Evolutionary conservation across 2,113 vertebrate genomes (phyloP).

Genomic region (Mus spicilegus): DNA sequence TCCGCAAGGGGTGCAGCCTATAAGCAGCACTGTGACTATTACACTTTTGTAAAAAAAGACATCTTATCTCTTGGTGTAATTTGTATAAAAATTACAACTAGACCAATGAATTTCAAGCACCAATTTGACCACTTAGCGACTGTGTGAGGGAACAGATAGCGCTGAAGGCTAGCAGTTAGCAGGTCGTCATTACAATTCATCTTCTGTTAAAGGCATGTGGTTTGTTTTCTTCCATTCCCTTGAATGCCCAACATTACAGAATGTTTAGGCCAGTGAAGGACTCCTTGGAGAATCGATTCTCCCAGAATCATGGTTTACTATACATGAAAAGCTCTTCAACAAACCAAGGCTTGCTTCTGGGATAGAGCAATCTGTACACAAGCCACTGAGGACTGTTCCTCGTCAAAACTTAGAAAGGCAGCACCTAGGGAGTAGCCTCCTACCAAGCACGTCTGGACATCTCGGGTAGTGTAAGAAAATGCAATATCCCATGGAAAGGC

Average conservation of each 20-base stretch:
- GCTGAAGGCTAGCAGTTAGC: conserved; percentile 81
- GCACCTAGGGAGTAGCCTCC: conserved; percentile 69
- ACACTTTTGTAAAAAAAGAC: conserved; percentile 77
- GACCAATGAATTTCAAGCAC: conserved; percentile 88
- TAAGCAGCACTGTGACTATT: conserved; percentile 80
- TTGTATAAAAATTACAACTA: conserved; percentile 80
- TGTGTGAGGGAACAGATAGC: conserved; percentile 79
- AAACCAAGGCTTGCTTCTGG: conserved; percentile 75
- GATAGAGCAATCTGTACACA: conserved; percentile 71
- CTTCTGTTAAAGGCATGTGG: conserved; percentile 76
- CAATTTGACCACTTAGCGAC: conserved; percentile 86
- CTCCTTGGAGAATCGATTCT: conserved; percentile 72
- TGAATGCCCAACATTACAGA: conserved; percentile 75
- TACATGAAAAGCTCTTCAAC: conserved; percentile 81
- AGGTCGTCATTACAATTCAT: conserved; percentile 78
- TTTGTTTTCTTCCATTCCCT: conserved; percentile 71
- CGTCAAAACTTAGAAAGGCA: conserved; percentile 79
- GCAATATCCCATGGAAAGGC: conserved; percentile 84
- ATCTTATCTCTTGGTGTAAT: conserved; percentile 77
- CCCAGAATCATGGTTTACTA: conserved; percentile 78
- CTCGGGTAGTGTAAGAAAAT: conserved; percentile 82
- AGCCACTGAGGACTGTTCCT: conserved; percentile 59
- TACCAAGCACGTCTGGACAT: conserved; percentile 70
- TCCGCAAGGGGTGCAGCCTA: conserved; percentile 76
- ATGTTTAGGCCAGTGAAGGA: conserved; percentile 75